Conservation (phyloP, 1,140 invertebrate genomes). For the Monochamus saltuarius region DNA sequence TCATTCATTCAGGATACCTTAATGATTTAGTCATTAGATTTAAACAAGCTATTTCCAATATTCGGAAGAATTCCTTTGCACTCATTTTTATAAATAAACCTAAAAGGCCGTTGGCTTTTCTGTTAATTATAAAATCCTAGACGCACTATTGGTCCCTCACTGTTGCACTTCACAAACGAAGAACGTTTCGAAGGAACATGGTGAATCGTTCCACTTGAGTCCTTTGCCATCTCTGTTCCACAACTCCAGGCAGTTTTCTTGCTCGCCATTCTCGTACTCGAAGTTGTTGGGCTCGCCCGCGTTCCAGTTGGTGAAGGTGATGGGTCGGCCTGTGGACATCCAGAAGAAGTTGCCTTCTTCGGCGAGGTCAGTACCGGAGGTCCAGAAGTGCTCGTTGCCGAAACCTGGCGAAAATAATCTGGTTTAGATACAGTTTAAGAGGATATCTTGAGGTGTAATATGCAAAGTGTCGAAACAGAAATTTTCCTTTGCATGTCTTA, state of each 20-base stretch:
- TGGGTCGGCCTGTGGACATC: conserved; percentile 85
- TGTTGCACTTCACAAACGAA: conserved; percentile 85
- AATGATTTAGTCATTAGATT: no score
- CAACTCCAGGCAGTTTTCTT: conserved; percentile 86
- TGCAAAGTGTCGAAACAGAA: background rate
- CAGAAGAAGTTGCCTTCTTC: conserved; percentile 89
- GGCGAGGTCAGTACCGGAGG: conserved; percentile 85
- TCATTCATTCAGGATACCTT: no score
- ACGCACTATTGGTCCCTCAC: no score
- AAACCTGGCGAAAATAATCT: conserved; percentile 61
- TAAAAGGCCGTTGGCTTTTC: background rate
- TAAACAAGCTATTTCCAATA: no score
- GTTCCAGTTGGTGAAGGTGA: conserved; percentile 91
- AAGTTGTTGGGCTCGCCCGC: conserved; percentile 89
- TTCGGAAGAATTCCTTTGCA: no score
- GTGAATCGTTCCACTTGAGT: conserved; percentile 89
- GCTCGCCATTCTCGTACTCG: conserved; percentile 88
- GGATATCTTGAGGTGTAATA: background rate
- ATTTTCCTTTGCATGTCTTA: no score
- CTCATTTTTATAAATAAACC: no score
- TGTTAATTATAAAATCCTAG: background rate
- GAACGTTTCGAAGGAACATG: conserved; percentile 88
- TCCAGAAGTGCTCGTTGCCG: conserved; percentile 90
- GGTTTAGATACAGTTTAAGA: background rate
- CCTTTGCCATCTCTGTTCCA: conserved; percentile 92